Base-by-base conservation (phyloP, 2,113 vertebrate species). In the Acanthochromis polyacanthus region DNA sequence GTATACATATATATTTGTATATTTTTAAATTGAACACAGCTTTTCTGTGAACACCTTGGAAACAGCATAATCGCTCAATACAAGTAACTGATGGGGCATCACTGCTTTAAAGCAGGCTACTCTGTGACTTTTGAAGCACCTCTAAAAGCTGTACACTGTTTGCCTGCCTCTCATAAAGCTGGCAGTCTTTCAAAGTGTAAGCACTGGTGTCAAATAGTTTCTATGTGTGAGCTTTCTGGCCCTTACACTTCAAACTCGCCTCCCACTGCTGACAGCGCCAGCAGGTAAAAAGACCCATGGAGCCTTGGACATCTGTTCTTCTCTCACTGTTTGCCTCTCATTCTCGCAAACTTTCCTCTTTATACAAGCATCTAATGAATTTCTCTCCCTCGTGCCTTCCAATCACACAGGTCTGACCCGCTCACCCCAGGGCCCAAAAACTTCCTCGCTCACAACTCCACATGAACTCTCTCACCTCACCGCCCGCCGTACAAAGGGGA, bases 261-360 rank as follows among this genome's bases (percentile, higher is more conserved):
- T 65, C 88, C 81, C 19, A 40, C 83, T 75, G 75, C 59, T 68
- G 79, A 72, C 72, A 67, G 78, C 2, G 9, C 72, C 89, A 76
- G 84, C 86, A 83, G 85, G 87, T 73, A 69, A 74, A 60, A 22
- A 50, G 68, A 80, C 71, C 71, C 62, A 60, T 12, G 61, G 30
- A 75, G 76, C 73, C 50, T 52, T 9, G 11, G 61, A 81, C 84
- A 87, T 89, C 79, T 91, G 83, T 56, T 86, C 77, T 63, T 20
- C 23, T 50, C 36, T 68, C 3, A 3, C 28, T 68, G 8, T 53
- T 52, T 59, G 60, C 75, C 71, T 71, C 8, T 43, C n/a, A 36
- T 19, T 63, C 52, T 7, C 14, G 60, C 7, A 43, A 60, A 71
- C 62, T 51, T 69, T 70, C 53, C 70, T 23, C 15, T 70, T 58